Conservation (phyloP, 2,113 vertebrate species). For the Corythoichthys intestinalis region DNA sequence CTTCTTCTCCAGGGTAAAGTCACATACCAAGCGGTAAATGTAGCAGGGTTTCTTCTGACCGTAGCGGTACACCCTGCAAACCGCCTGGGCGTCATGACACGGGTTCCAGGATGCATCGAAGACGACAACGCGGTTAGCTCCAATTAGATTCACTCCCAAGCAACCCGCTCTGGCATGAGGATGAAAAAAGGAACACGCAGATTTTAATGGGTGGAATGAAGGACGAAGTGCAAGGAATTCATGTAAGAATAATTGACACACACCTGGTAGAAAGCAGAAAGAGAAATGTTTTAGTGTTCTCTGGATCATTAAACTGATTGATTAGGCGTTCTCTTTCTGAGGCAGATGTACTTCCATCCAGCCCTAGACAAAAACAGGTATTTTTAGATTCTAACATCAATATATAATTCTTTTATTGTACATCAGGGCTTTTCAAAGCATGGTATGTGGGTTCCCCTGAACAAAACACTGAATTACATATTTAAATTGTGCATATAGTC, state of each 20-base stretch:
- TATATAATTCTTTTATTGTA: background rate
- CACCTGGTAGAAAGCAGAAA: constrained; percentile 94
- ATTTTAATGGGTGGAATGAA: background rate
- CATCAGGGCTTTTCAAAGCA: background rate
- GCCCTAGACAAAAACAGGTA: constrained; percentile 67
- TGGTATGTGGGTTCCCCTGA: background rate
- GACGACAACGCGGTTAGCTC: constrained; percentile 94
- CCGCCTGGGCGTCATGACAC: constrained; percentile 95
- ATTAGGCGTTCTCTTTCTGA: constrained; percentile 94
- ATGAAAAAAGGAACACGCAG: background rate
- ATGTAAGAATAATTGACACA: background rate
- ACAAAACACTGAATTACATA: background rate
- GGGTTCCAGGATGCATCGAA: constrained; percentile 99
- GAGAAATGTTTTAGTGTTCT: constrained; percentile 83
- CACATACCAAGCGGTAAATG: constrained; percentile 95
- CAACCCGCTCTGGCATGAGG: constrained; percentile 83
- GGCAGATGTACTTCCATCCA: constrained; percentile 95
- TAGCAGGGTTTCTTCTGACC: constrained; percentile 94
- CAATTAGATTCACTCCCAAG: constrained; percentile 94
- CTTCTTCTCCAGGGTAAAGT: constrained; percentile 97
- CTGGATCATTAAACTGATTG: constrained; percentile 96
- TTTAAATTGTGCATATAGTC: background rate
- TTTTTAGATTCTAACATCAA: constrained; percentile 4
- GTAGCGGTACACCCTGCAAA: constrained; percentile 94
- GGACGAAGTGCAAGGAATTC: background rate